These are phyloP conservation scores for Temnothorax rugatulus DNA, from an alignment of 2,888 invertebrate genomes.

Conservation along the genomic window DNA sequence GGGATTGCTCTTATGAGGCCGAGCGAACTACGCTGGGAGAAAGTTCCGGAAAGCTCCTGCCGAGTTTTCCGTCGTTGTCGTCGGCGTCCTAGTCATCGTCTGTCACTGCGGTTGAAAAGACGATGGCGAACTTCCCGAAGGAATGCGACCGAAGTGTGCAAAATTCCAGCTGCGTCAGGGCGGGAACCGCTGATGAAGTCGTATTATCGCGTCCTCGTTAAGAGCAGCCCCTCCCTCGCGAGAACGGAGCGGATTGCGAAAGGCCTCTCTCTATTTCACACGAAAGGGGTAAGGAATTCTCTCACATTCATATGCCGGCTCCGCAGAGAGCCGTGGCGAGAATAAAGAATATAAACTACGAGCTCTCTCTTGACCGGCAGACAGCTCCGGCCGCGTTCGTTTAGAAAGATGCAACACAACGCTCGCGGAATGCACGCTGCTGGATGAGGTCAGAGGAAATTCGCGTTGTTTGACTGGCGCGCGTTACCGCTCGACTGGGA, in stretches of 20 bases:
- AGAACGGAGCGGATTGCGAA: background rate
- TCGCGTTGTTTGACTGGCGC: conserved; percentile 45
- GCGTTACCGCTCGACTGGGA: conserved; percentile 20
- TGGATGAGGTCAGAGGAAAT: conserved; percentile 32
- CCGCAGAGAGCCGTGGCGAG: background rate
- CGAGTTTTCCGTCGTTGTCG: conserved; percentile 20
- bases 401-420: conserved; percentile 25
- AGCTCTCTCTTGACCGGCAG: background rate
- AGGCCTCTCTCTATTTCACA: conserved; percentile 1
- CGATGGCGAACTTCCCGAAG: conserved; percentile 44
- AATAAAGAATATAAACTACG: conserved; percentile 52
- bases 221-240: background rate
- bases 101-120: conserved; percentile 45
- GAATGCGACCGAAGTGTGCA: conserved; percentile 53
- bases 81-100: conserved; percentile 26
- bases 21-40: conserved; percentile 17
- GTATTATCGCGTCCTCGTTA: conserved; percentile 52
- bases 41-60: conserved; percentile 44
- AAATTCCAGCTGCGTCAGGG: conserved; percentile 59
- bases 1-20: conserved; percentile 47
- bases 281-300: conserved; percentile 1
- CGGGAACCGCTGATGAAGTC: conserved; percentile 66
- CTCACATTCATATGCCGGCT: background rate
- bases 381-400: conserved; percentile 24
- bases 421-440: conserved; percentile 28